Evolutionary conservation across 1,140 invertebrate species (phyloP).

Genomic region (Copidosoma floridanum): DNA sequence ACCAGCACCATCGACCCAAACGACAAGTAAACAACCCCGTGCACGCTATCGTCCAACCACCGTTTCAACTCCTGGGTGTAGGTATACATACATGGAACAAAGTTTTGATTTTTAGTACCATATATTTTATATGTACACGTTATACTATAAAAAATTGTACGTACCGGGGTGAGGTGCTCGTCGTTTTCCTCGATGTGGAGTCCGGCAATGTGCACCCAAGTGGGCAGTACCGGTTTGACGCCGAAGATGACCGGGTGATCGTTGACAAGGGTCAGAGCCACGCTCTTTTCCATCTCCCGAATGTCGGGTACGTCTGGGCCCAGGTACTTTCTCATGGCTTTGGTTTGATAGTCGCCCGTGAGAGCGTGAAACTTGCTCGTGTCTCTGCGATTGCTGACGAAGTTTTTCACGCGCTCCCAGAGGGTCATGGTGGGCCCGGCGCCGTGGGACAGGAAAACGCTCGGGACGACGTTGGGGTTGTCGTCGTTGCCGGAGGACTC

Average conservation of each 20-base stretch:
- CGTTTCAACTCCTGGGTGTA: conserved; percentile 60
- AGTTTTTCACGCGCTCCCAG: conserved; percentile 45
- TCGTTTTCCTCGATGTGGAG: conserved; percentile 44
- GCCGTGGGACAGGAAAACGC: background rate
- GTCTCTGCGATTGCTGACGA: conserved; percentile 32
- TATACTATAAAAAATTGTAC: too few relatives aligned
- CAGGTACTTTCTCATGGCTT: conserved; percentile 33
- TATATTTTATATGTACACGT: background rate
- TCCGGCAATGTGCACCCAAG: conserved; percentile 53
- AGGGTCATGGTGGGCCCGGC: conserved; percentile 44
- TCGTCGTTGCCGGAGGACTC: conserved; percentile 59
- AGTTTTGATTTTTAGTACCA: background rate
- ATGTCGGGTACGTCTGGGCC: conserved; percentile 31
- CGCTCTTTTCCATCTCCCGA: conserved; percentile 40
- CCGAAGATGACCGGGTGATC: conserved; percentile 42
- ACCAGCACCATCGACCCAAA: conserved; percentile 66
- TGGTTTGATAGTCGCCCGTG: conserved; percentile 41
- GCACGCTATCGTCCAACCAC: conserved; percentile 63
- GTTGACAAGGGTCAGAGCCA: conserved; percentile 49
- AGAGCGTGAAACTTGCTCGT: background rate
- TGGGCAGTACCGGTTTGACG: conserved; percentile 41
- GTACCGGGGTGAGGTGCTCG: conserved; percentile 28
- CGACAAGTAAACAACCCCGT: conserved; percentile 70
- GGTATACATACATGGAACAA: too few relatives aligned
- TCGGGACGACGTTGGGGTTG: conserved; percentile 48